A percentile compares a stretch with the other conserved stretches of the same genome.
Evolutionary conservation across 2,888 invertebrate species (phyloP).

Genomic region (Agrotis clavis): DNA sequence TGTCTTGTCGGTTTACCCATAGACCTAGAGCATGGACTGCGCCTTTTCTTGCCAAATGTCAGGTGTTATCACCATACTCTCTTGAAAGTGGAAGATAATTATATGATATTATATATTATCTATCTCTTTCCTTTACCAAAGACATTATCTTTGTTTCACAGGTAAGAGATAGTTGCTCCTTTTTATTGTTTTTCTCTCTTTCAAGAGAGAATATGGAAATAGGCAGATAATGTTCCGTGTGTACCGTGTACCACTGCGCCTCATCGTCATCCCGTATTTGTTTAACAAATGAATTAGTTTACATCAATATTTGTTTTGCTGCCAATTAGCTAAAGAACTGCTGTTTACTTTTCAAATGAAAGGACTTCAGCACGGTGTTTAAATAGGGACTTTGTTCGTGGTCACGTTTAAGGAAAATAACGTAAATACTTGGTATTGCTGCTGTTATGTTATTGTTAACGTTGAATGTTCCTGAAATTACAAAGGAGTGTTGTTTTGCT

Average conservation of each 20-base stretch:
- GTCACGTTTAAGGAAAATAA: conserved; percentile 57
- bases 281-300: conserved; percentile 78
- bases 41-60: too few species aligned
- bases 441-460: conserved; percentile 26
- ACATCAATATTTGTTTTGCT: conserved; percentile 77
- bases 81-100: too few species aligned
- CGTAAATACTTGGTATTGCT: conserved; percentile 30
- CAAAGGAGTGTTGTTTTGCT: conserved; percentile 24
- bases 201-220: too few species aligned
- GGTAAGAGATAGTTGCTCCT: too few species aligned
- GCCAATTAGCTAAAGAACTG: conserved; percentile 78
- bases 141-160: too few species aligned
- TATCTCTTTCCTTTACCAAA: too few species aligned
- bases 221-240: too few species aligned
- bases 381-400: conserved; percentile 42
- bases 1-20: conserved; percentile 12
- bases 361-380: conserved; percentile 36
- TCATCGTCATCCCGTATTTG: conserved; percentile 67
- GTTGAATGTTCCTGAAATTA: conserved; percentile 13
- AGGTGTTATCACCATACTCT: too few species aligned
- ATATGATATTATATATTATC: too few species aligned
- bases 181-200: too few species aligned
- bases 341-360: conserved; percentile 70
- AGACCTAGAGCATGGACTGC: too few species aligned
- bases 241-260: too few species aligned